Percentiles rank a stretch among this genome's conserved stretches.
phyloP scores from a whole-genome alignment of 2,113 vertebrate species.

The Phrynosoma blainvillii region DNA sequence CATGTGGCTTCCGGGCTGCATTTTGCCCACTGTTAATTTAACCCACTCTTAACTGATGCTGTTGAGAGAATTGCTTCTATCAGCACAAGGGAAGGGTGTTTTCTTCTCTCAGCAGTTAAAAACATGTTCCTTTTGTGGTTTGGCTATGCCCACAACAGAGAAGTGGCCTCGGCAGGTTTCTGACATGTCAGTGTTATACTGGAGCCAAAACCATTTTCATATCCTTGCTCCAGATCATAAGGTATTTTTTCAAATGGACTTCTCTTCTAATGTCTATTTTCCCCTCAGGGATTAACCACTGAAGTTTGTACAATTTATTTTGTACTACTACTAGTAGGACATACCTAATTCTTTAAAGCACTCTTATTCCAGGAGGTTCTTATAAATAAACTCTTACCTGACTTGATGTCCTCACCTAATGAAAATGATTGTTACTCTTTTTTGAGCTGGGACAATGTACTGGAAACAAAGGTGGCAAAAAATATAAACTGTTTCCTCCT shows the following conservation, averaged over 20 bases:
- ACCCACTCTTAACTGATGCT: background rate
- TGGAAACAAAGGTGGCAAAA: background rate
- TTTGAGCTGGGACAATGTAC: background rate
- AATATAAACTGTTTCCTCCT: background rate
- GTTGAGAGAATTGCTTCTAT: background rate
- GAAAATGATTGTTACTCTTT: background rate
- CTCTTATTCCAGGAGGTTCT: background rate
- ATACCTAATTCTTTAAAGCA: background rate
- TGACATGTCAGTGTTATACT: too few relatives aligned
- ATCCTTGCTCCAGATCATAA: background rate
- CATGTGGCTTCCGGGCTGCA: too few relatives aligned
- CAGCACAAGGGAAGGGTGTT: background rate
- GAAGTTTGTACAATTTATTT: background rate
- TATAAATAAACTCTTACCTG: constrained; percentile 19
- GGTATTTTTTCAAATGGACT: background rate
- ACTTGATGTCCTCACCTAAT: background rate
- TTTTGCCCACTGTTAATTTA: too few relatives aligned
- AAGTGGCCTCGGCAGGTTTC: too few relatives aligned
- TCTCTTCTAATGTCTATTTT: background rate
- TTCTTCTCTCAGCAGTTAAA: too few relatives aligned
- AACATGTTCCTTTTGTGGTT: too few relatives aligned
- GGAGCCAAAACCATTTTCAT: background rate
- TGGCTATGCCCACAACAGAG: too few relatives aligned
- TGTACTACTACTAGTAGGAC: background rate
- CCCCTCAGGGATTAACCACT: background rate